Base-by-base conservation (phyloP, 2,113 vertebrate species). In the Emydocephalus ijimae region DNA sequence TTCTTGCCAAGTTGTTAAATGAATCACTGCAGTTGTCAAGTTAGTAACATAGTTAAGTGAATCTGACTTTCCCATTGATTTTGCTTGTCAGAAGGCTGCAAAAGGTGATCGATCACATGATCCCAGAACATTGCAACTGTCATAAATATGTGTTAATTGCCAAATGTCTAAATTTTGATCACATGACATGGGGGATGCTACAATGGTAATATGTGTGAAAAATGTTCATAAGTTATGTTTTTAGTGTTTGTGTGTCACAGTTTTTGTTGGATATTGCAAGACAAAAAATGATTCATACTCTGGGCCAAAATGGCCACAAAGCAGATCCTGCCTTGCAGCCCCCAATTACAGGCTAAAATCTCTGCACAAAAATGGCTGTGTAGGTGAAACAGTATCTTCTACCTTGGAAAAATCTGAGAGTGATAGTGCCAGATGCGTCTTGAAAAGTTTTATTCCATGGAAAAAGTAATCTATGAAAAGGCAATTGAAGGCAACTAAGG, bases 311-410 rank as follows among this genome's bases (percentile, higher is more conserved):
- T 98, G 99, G 1, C 99, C 99, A 0, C 99, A 99, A 0, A 99
- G 99, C 96, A 98, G 99, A 43, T 99, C 99, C 94, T 99, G 99
- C 91, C 93, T 99, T 93, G 99, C 99, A 0, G 98, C 99, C 0
- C 98, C 99, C 29, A 99, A 99, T 98, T 99, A 99, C 97, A 96
- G 98, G 7, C 98, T 99, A 0, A 99, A 99, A 85, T 98, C 98
- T 2, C 89, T 99, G n/a, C 98, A 99, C 96, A 99, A 99, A 96
- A 99, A 99, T 12, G 97, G 95, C 50, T 95, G 91, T 52, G 94
- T 94, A 50, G 91, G 91, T 14, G 95, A 97, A 90, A 95, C 97
- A 89, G 90, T 96, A 89, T 61, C 94, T 89, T 90, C 88, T 29
- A 96, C 94, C 90, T 88, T 98, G 92, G 95, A 97, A 69, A 95